Conservation (phyloP, 2,113 vertebrate genomes). For the Vimba vimba region DNA sequence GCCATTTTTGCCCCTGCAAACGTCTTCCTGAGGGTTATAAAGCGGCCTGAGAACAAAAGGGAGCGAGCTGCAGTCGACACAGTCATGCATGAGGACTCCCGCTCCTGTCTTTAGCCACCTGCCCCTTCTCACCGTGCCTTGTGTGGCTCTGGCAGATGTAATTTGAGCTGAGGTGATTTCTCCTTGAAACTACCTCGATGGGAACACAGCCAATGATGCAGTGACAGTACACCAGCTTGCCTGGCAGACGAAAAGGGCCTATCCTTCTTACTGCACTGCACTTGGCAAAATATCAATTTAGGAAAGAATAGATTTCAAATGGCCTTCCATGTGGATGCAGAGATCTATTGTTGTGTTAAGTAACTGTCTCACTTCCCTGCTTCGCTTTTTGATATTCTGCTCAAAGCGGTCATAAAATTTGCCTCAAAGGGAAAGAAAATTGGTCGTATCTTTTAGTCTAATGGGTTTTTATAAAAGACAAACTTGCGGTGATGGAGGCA, state of each 20-base stretch:
- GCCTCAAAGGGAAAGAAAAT: not conserved
- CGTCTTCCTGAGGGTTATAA: slow-evolving; percentile 37
- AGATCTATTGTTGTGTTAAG: not conserved
- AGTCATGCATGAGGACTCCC: slow-evolving; percentile 26
- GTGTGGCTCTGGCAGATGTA: slow-evolving; percentile 51
- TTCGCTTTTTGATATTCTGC: slow-evolving; percentile 3
- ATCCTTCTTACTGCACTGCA: slow-evolving; percentile 26
- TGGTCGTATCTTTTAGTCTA: not conserved
- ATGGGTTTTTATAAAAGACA: slow-evolving; percentile 17
- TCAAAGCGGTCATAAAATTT: not conserved
- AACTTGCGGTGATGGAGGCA: not conserved
- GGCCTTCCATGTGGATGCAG: slow-evolving; percentile 17
- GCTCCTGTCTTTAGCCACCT: slow-evolving; percentile 34
- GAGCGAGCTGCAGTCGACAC: slow-evolving; percentile 9
- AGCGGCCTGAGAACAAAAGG: slow-evolving; percentile 12
- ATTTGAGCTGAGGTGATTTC: slow-evolving; percentile 47
- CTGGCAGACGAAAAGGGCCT: slow-evolving; percentile 37
- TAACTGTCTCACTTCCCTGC: not conserved
- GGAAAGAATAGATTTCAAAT: slow-evolving; percentile 30
- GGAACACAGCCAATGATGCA: slow-evolving; percentile 37
- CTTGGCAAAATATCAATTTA: slow-evolving; percentile 25
- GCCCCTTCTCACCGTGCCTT: slow-evolving; percentile 5
- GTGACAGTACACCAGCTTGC: slow-evolving; percentile 40
- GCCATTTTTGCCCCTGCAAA: slow-evolving; percentile 8
- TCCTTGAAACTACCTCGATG: slow-evolving; percentile 48